These are phyloP conservation scores for Pagetopsis macropterus DNA, from an alignment of 2,797 vertebrate genomes.

Conservation along the genomic window DNA sequence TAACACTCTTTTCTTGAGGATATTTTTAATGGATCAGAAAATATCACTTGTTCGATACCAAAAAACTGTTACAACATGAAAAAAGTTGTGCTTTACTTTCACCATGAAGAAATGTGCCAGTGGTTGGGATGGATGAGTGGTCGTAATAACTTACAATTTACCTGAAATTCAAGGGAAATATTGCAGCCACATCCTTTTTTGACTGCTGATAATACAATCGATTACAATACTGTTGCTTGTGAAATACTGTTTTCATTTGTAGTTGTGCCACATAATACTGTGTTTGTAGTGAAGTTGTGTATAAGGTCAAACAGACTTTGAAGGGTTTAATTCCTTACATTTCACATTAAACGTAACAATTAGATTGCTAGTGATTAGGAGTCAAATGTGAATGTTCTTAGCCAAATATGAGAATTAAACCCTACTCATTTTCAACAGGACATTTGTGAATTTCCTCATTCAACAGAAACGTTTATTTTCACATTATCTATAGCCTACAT, in stretches of 20 bases:
- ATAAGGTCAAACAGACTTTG: neutral
- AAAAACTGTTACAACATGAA: constrained; percentile 69
- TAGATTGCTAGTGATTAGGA: neutral
- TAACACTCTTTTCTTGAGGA: constrained; percentile 7
- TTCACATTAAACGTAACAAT: constrained; percentile 4
- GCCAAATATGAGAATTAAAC: constrained; percentile 35
- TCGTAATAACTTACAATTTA: constrained; percentile 23
- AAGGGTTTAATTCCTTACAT: constrained; percentile 31
- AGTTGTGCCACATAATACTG: constrained; percentile 45
- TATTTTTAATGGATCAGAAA: constrained; percentile 76
- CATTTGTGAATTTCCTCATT: constrained; percentile 28
- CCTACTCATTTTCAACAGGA: constrained; percentile 3
- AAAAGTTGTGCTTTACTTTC: constrained; percentile 64
- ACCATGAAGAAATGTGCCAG: constrained; percentile 60
- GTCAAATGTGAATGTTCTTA: neutral
- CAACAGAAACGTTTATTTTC: constrained; percentile 41
- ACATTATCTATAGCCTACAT: constrained; percentile 46
- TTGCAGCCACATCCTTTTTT: constrained; percentile 23
- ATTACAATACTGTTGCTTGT: constrained; percentile 42
- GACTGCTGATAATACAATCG: constrained; percentile 38
- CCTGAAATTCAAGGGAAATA: constrained; percentile 42
- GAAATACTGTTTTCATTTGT: constrained; percentile 36
- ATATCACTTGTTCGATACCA: constrained; percentile 67
- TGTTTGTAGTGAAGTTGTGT: constrained; percentile 40
- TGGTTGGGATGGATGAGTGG: constrained; percentile 37